phyloP scores from a whole-genome alignment of 2,113 vertebrate species.

The Helogale parvula region DNA sequence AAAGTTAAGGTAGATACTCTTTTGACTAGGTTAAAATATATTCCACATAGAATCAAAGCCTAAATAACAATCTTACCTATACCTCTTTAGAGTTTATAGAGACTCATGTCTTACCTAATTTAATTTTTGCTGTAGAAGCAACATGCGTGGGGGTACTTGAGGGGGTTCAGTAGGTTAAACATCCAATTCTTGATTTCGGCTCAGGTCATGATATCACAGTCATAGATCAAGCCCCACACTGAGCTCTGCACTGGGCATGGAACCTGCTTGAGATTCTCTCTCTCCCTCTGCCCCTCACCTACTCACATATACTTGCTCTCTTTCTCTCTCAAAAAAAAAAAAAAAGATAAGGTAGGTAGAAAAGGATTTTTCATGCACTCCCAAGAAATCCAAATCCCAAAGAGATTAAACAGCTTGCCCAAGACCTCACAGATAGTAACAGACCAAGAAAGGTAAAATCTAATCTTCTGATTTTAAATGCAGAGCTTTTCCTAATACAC shows the following conservation, averaged over 20 bases:
- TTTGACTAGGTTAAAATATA: conserved; percentile 15
- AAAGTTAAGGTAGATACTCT: neutral
- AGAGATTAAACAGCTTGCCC: neutral
- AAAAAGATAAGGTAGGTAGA: neutral
- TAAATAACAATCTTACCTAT: neutral
- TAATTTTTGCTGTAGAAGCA: neutral
- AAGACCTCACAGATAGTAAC: neutral
- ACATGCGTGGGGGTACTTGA: too few species aligned
- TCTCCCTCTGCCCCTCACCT: too few species aligned
- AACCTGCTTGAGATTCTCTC: too few species aligned
- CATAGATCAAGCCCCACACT: too few species aligned
- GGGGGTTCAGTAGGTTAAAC: too few species aligned
- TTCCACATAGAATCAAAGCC: neutral
- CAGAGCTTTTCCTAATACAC: neutral
- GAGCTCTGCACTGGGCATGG: too few species aligned
- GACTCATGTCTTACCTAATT: neutral
- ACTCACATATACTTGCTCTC: too few species aligned
- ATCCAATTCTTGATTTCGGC: too few species aligned
- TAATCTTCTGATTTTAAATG: conserved; percentile 37
- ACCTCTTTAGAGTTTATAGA: conserved; percentile 4
- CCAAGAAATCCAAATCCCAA: neutral
- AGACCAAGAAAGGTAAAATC: conserved; percentile 33
- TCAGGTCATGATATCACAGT: too few species aligned
- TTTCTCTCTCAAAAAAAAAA: neutral
- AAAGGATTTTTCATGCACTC: neutral